phyloP scores from a whole-genome alignment of 2,797 vertebrate genomes.

The Premnoplex brunnescens region DNA sequence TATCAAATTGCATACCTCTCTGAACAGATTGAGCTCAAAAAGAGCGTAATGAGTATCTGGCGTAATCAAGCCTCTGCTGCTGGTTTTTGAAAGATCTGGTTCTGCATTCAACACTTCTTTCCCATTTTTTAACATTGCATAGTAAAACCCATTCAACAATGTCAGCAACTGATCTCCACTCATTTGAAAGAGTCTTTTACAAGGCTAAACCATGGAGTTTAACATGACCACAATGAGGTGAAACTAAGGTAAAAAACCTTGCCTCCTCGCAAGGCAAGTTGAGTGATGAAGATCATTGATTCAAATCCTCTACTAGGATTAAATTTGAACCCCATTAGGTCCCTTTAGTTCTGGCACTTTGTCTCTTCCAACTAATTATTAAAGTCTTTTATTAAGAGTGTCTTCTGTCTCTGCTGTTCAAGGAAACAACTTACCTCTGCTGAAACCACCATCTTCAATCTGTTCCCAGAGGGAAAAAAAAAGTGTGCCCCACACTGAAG shows the following conservation, averaged over 20 bases:
- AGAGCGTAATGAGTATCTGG: background rate
- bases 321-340: background rate
- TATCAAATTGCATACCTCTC: background rate
- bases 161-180: background rate
- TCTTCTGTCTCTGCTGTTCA: background rate
- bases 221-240: background rate
- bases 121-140: background rate
- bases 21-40: background rate
- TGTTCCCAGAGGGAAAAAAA: background rate
- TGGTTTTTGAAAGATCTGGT: background rate
- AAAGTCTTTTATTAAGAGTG: background rate
- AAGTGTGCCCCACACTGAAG: background rate
- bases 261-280: background rate
- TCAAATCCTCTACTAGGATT: background rate
- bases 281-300: background rate
- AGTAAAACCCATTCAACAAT: background rate
- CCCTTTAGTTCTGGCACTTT: background rate
- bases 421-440: background rate
- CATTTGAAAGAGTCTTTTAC: background rate
- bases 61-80: background rate
- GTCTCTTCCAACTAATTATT: background rate
- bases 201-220: background rate
- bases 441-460: background rate
- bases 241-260: background rate
- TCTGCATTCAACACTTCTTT: background rate